Evolutionary conservation across 2,888 invertebrate genomes (phyloP), one percentile per base, ranked within the genome.

Genomic region (Eristalis pertinax): DNA sequence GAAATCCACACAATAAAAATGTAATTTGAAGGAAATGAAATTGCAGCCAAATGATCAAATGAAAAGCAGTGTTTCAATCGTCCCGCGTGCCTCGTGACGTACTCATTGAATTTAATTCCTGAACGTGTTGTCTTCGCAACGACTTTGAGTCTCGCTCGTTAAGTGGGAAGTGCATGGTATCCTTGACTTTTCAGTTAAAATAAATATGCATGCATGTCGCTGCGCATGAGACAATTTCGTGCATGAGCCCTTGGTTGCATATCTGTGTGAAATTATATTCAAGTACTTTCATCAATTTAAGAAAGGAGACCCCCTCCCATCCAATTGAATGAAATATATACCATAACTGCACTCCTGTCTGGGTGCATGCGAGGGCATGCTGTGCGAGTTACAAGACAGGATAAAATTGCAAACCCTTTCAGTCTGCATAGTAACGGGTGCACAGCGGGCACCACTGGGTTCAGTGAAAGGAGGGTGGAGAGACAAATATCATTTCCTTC

Each of bases 181-280:
- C 22, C 69, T 7, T 38, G 38, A 11, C 32, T 35, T 58, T 19
- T 24, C 56, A 56, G 50, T 56, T 69, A 56, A 69, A 69, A 69
- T 56, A 69, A 38, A 38, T 38, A 0, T 13, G 38, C 38, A 38
- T 38, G 5, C 32, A 11, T 38, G 38, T 13, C 2, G 3, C 43
- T 43, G n/a, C 15, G 15, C 4, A 4, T 58, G 13, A 22, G 29
- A 13, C 15, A 58, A 24, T 22, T 15, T 58, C 10, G 58, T 58
- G 8, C 11, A 24, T 24, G 58, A 58, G 43, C n/a, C 15, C 13
- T 22, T 58, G 58, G 5, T 24, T 58, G 4, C 24, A 22, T 58
- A 11, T 22, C 4, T 58, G 24, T 58, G 58, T 58, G 58, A 58
- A 58, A 24, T 24, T 58, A 24, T 24, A 15, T 58, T 24, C 58